These are phyloP conservation scores for Griposia aprilina DNA, from an alignment of 2,888 invertebrate genomes.

Conservation along the genomic window DNA sequence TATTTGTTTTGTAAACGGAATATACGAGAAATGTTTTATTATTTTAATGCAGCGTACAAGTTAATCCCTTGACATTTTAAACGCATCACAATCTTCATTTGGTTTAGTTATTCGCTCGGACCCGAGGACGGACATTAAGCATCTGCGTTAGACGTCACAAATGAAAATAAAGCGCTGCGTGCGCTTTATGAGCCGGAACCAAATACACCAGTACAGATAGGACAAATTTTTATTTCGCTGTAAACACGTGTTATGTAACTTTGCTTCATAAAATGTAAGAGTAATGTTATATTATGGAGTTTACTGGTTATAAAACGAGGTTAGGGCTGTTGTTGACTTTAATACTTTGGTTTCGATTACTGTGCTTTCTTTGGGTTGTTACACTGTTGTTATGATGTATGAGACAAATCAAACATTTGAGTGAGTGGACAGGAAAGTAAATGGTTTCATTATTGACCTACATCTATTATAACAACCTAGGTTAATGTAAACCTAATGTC, in stretches of 20 bases:
- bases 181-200: slow-evolving; percentile 48
- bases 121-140: slow-evolving; percentile 48
- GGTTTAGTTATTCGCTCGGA: slow-evolving; percentile 39
- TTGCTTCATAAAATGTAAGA: slow-evolving; percentile 44
- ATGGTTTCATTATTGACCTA: background rate
- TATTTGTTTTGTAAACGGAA: slow-evolving; percentile 36
- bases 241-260: slow-evolving; percentile 54
- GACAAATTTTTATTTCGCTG: slow-evolving; percentile 53
- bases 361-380: background rate
- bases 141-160: slow-evolving; percentile 67
- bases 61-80: slow-evolving; percentile 39
- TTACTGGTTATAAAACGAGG: slow-evolving; percentile 52
- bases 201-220: slow-evolving; percentile 33
- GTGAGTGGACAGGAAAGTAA: background rate
- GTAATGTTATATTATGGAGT: slow-evolving; percentile 47
- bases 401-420: background rate
- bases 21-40: slow-evolving; percentile 25
- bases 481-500: too few relatives aligned
- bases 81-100: slow-evolving; percentile 50
- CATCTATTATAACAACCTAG: background rate
- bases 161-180: slow-evolving; percentile 67
- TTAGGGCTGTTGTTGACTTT: slow-evolving; percentile 42
- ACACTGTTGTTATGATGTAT: background rate
- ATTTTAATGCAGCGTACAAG: slow-evolving; percentile 43
- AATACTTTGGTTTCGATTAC: slow-evolving; percentile 11